Evolutionary conservation across 2,797 vertebrate species (phyloP).

Genomic region (Siniperca scherzeri): DNA sequence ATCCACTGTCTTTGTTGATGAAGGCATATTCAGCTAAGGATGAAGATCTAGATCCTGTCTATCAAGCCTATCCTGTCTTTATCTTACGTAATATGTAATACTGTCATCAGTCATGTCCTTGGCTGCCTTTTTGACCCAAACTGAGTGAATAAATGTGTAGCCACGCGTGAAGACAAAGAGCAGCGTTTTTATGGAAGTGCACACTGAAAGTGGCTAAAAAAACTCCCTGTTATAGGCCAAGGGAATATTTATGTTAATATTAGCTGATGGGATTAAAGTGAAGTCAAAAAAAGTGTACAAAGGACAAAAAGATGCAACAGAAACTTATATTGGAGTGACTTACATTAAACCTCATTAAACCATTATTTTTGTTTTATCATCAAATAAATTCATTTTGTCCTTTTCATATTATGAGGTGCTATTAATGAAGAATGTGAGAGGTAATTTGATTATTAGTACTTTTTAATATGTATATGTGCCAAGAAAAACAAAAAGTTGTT

Average conservation of each 20-base stretch:
- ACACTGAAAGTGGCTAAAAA: slow-evolving; percentile 36
- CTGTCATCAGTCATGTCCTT: slow-evolving; percentile 54
- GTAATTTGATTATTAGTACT: not conserved
- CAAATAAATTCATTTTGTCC: not conserved
- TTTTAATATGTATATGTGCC: not conserved
- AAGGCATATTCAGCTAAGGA: not conserved
- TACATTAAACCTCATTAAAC: not conserved
- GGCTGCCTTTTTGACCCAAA: slow-evolving; percentile 52
- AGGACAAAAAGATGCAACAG: slow-evolving; percentile 15
- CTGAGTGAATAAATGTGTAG: slow-evolving; percentile 53
- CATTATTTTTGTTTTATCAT: not conserved
- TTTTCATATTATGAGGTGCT: not conserved
- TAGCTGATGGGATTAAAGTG: slow-evolving; percentile 40
- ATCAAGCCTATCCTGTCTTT: not conserved
- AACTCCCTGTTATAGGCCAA: slow-evolving; percentile 4
- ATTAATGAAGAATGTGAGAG: not conserved
- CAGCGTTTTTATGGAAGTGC: slow-evolving; percentile 48
- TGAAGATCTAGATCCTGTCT: not conserved
- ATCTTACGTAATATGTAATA: slow-evolving; percentile 35
- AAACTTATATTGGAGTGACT: not conserved
- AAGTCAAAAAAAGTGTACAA: slow-evolving; percentile 2
- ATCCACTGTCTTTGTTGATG: not conserved
- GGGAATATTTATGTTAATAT: slow-evolving; percentile 42
- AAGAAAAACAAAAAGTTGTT: not conserved
- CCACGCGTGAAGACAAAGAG: slow-evolving; percentile 53